Base-by-base conservation (phyloP, 2,113 vertebrate species). In the Atractosteus spatula region DNA sequence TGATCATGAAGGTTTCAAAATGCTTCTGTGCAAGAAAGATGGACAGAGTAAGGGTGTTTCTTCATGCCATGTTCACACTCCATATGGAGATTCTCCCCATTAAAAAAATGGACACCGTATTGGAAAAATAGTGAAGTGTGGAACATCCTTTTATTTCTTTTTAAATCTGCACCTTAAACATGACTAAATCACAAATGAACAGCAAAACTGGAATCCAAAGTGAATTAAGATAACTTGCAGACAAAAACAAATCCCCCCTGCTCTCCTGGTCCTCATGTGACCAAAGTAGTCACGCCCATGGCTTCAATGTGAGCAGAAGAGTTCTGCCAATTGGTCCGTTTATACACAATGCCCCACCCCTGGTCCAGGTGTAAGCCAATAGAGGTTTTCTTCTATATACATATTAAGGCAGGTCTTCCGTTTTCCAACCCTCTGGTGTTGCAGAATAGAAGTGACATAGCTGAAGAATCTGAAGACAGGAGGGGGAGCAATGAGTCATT, bases 381-480 rank as follows among this genome's bases (percentile, higher is more conserved):
- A 86, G 77, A 80, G 78, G 81, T 82, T 89, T 67, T 77, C 82
- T 78, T 74, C 41, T 83, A 85, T 84, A 84, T 80, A 85, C 77
- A 81, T 68, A 76, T 76, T 87, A 81, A 89, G 67, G 84, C 81
- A 89, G 88, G 85, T 86, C 87, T 80, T 88, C 86, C 17, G 41
- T 59, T 17, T 16, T 29, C 56, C 61, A 68, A 51, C 59, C 67
- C 41, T 69, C 61, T 43, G 43, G 63, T 69, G 68, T 80, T 78
- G 81, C 83, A 80, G 79, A 71, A 81, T 75, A 89, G 84, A 83
- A 79, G 84, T 16, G 68, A 86, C 82, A 78, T 80, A 83, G 86
- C 86, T 79, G 74, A 78, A 13, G 78, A 78, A 92, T 93, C 91
- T 93, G 81, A 85, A 89, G 80, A 92, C 85, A 91, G 82, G 88